Conservation (phyloP, 1,140 invertebrate genomes). For the Nasonia longicornis region DNA sequence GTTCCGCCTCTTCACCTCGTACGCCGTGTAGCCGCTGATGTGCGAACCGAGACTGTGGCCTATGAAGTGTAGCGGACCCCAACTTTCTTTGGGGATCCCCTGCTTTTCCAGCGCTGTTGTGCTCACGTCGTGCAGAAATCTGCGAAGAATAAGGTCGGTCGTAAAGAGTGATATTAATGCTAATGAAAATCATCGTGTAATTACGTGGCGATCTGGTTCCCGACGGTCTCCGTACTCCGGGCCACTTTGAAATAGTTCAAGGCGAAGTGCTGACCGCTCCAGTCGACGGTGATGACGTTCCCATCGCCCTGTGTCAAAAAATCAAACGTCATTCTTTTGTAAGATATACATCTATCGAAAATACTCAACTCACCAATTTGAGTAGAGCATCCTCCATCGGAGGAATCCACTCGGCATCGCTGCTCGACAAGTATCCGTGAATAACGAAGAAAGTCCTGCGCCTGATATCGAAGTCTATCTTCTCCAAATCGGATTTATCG, state of each 20-base stretch:
- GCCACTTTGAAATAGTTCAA: conserved; percentile 74
- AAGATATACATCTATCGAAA: not conserved
- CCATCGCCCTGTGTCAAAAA: conserved; percentile 65
- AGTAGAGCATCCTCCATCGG: conserved; percentile 70
- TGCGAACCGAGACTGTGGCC: conserved; percentile 76
- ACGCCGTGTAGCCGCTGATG: conserved; percentile 72
- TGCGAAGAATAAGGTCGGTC: not conserved
- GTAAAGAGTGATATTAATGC: not conserved
- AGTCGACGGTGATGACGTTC: conserved; percentile 72
- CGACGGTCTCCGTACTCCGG: conserved; percentile 70
- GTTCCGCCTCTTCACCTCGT: conserved; percentile 65
- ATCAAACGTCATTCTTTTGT: not conserved
- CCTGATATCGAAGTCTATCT: conserved; percentile 69
- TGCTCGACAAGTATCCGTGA: conserved; percentile 72
- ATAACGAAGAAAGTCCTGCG: conserved; percentile 70
- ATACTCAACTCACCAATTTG: conserved; percentile 60
- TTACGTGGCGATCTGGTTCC: conserved; percentile 69
- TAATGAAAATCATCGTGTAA: not conserved
- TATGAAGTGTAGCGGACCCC: conserved; percentile 69
- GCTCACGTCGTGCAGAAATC: not conserved
- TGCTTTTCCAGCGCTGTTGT: not conserved
- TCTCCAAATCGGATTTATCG: conserved; percentile 55
- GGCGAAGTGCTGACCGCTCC: conserved; percentile 71
- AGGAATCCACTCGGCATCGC: conserved; percentile 68
- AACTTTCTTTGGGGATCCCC: conserved; percentile 14